These are phyloP conservation scores for Pseudorectes ferrugineus DNA, from an alignment of 2,113 vertebrate genomes.

Conservation along the genomic window DNA sequence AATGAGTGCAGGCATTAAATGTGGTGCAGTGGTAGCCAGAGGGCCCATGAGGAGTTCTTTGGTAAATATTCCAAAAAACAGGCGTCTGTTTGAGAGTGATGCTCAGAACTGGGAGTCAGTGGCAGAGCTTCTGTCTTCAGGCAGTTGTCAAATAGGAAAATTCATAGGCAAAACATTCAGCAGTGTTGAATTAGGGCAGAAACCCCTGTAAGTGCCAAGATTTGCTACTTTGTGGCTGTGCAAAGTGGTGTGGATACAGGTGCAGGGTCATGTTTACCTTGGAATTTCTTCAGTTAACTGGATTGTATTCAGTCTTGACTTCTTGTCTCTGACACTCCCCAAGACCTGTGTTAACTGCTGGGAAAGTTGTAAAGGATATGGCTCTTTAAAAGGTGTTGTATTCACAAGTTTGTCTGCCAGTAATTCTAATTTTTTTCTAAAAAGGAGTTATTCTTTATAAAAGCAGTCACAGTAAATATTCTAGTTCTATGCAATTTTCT, in stretches of 20 bases:
- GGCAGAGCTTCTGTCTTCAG: not conserved
- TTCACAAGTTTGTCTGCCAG: constrained; percentile 43
- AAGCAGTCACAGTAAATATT: constrained; percentile 75
- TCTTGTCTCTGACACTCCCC: not conserved
- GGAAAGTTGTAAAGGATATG: not conserved
- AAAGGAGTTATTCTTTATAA: constrained; percentile 71
- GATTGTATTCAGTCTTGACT: not conserved
- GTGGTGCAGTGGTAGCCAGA: not conserved
- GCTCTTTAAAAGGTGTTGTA: constrained; percentile 40
- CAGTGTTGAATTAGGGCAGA: not conserved
- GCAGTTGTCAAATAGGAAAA: not conserved
- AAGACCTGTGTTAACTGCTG: not conserved
- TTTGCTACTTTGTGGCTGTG: not conserved
- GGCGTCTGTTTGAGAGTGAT: not conserved
- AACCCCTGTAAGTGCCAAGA: not conserved
- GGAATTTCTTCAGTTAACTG: not conserved
- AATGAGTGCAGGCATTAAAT: not conserved
- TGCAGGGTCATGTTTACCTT: not conserved
- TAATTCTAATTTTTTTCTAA: constrained; percentile 58
- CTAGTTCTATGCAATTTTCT: constrained; percentile 75
- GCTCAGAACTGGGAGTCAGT: fast-evolving
- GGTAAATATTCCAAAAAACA: not conserved
- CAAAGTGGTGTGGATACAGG: not conserved
- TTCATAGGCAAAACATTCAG: not conserved
- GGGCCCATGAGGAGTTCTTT: not conserved